Conservation (phyloP, 1,140 invertebrate genomes). For the Heterodera carotae region DNA sequence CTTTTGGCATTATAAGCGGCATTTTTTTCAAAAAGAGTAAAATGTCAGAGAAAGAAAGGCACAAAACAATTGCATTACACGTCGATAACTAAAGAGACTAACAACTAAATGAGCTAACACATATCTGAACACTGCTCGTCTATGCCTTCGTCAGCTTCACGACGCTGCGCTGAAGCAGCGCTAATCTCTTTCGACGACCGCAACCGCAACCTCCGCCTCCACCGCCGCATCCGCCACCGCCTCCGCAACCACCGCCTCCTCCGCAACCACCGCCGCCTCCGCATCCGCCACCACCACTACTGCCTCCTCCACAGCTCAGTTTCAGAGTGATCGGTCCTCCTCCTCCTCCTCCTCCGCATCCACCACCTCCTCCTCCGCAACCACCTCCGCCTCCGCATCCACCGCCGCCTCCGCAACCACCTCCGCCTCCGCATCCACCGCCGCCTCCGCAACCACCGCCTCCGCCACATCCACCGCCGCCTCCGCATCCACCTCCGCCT, state of each 20-base stretch:
- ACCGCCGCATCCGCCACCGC: slow-evolving; percentile 5
- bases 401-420: background rate
- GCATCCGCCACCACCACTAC: background rate
- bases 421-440: background rate
- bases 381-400: background rate
- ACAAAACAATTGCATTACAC: slow-evolving; percentile 4
- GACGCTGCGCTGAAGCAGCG: slow-evolving; percentile 19
- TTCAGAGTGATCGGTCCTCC: background rate
- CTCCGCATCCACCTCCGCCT: background rate
- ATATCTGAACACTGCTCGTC: background rate
- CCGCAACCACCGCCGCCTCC: slow-evolving; percentile 8
- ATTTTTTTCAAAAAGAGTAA: background rate
- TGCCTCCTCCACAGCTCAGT: background rate
- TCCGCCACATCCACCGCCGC: background rate
- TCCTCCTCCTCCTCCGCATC: slow-evolving; percentile 18
- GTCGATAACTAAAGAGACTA: background rate
- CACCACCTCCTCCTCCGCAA: background rate
- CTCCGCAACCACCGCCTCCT: background rate
- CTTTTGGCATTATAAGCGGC: too few species aligned
- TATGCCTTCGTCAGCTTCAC: slow-evolving; percentile 17
- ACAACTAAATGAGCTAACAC: background rate
- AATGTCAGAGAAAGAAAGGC: background rate
- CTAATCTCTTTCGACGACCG: slow-evolving; percentile 20
- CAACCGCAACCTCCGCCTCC: slow-evolving; percentile 2
- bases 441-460: background rate